phyloP scores from a whole-genome alignment of 2,888 invertebrate species.

The Cephus spinipes region DNA sequence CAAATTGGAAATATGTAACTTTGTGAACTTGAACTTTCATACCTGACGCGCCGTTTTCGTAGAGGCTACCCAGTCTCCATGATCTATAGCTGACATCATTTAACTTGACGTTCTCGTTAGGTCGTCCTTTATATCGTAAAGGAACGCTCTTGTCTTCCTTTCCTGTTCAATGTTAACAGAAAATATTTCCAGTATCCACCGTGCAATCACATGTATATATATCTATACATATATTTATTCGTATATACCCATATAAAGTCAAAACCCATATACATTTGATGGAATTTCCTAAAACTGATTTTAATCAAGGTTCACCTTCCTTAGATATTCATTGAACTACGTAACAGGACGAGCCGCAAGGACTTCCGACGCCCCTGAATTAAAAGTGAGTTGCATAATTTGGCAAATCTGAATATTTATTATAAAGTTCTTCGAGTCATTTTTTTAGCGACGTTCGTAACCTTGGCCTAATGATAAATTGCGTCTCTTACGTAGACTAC shows the following conservation, averaged over 20 bases:
- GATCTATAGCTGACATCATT: slow-evolving; percentile 62
- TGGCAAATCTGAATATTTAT: not conserved
- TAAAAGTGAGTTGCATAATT: not conserved
- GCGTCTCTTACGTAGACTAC: not conserved
- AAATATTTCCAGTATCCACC: not conserved
- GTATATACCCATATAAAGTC: not conserved
- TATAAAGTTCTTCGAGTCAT: not conserved
- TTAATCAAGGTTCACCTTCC: not conserved
- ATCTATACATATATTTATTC: too few species aligned
- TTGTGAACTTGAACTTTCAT: not conserved
- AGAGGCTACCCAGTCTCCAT: slow-evolving; percentile 63
- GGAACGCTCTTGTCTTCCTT: slow-evolving; percentile 26
- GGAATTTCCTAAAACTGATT: not conserved
- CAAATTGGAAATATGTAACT: not conserved
- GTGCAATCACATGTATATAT: not conserved
- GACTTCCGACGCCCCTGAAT: not conserved
- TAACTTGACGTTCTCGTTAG: slow-evolving; percentile 54
- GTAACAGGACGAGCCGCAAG: not conserved
- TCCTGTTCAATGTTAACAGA: slow-evolving; percentile 22
- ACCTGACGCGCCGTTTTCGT: slow-evolving; percentile 48
- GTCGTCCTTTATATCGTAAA: slow-evolving; percentile 24
- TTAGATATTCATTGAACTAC: not conserved
- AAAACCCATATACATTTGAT: not conserved
- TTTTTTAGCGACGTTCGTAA: not conserved
- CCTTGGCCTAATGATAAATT: slow-evolving; percentile 9